Conservation (phyloP, 2,797 vertebrate species). For the Eleutherodactylus coqui region DNA sequence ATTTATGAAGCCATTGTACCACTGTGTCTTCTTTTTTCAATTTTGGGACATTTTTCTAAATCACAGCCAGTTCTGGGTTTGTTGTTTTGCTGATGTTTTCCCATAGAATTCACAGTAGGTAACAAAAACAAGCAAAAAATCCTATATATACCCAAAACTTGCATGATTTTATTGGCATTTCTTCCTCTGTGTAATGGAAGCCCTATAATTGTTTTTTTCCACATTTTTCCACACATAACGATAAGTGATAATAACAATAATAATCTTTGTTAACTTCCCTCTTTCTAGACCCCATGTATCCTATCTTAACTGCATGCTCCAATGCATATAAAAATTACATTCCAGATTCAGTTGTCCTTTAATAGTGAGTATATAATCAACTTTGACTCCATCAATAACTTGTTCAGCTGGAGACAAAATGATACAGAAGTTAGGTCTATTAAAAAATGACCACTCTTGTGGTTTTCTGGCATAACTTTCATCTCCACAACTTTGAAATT, state of each 20-base stretch:
- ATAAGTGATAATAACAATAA: background rate
- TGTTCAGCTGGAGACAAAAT: conserved; percentile 38
- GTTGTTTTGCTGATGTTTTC: too few species aligned
- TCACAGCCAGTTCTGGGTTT: too few species aligned
- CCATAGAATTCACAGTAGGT: too few species aligned
- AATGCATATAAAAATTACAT: conserved; percentile 7
- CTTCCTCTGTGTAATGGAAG: too few species aligned
- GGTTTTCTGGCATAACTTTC: conserved; percentile 41
- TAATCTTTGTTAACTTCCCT: background rate
- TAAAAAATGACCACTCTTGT: conserved; percentile 49
- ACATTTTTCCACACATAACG: background rate
- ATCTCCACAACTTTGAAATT: conserved; percentile 25
- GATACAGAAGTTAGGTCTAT: conserved; percentile 43
- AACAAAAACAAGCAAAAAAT: too few species aligned
- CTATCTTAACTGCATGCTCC: background rate
- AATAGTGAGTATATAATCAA: conserved; percentile 16
- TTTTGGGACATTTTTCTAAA: too few species aligned
- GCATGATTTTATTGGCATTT: too few species aligned
- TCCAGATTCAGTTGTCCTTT: background rate
- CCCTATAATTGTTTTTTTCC: background rate
- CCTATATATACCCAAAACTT: too few species aligned
- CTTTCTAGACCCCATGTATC: background rate
- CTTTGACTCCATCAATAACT: conserved; percentile 23
- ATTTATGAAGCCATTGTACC: too few species aligned
- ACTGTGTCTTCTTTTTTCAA: too few species aligned